Base-by-base conservation (phyloP, 64 coral and sea anemone species). In the Astreopora myriophthalma region DNA sequence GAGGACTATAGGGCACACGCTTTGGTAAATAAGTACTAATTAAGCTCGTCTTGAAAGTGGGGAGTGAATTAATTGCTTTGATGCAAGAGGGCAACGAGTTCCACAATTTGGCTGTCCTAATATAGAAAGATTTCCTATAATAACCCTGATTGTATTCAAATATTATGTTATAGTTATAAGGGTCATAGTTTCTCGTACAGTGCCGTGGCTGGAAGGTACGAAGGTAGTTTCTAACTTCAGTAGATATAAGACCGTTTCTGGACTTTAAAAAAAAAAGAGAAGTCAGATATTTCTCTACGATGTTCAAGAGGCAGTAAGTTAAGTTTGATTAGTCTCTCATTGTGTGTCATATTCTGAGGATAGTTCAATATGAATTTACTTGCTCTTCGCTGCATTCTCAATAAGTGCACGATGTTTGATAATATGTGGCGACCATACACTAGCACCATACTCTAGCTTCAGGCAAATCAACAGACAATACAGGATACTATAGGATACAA, bases 301-400 rank as follows among this genome's bases (percentile, higher is more conserved):
- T 87, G 23, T 16, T 49, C 22, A n/a, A 73, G 28, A 17, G n/a
- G n/a, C n/a, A 88, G 6, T 55, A 76, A 88, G 32, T 76, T 88
- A 55, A 88, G 70, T 74, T 88, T 34, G 12, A 34, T 2, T 34
- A 90, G 74, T 79, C 73, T 90, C 73, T 88, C 86, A 22, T 36
- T 79, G 61, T 90, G 79, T 22, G 73, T 42, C 57, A 90, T 67
- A 36, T 77, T 69, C 19, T 77, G 2, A 25, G 88, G 73, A 27
- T 80, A 90, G 52, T 80, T 80, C 73, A 90, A 27, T 37, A 90
- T 80, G 42, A 90, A 90, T 28, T 90, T 90, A 8, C 73, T 90
- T 51, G 88, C 74, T 80, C 88, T 77, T 39, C 73, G 51, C 23
- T 79, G 74, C 20, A 61, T 32, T 69, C 68, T 90, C 88, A 46